Conservation (phyloP, 2,797 vertebrate genomes). For the Sebastes vulpes region DNA sequence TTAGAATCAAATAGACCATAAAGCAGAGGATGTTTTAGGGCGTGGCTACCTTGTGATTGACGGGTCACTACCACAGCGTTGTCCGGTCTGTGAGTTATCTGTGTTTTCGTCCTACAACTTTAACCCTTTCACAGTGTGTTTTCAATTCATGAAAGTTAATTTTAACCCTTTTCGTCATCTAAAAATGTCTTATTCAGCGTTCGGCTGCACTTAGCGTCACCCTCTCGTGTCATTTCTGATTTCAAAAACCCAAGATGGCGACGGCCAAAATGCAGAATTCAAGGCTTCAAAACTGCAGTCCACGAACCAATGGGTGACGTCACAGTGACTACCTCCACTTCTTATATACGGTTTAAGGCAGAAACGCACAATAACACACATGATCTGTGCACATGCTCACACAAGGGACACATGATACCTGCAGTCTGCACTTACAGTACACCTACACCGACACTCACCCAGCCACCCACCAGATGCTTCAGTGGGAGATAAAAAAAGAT, state of each 20-base stretch:
- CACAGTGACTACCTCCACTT: too few species aligned
- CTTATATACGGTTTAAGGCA: too few species aligned
- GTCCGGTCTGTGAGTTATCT: background rate
- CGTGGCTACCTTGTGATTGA: too few species aligned
- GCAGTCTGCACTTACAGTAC: conserved; percentile 12
- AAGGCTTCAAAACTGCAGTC: background rate
- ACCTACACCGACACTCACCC: conserved; percentile 14
- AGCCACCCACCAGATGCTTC: conserved; percentile 34
- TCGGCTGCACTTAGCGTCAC: too few species aligned
- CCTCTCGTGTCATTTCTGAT: background rate
- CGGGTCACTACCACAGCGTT: accelerated
- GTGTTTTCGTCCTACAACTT: background rate
- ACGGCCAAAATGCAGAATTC: background rate
- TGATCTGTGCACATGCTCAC: conserved; percentile 4
- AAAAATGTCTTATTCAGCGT: background rate
- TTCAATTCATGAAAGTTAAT: background rate
- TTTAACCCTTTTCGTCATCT: accelerated
- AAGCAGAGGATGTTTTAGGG: too few species aligned
- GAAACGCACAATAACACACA: background rate
- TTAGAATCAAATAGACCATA: too few species aligned
- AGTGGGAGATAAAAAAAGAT: background rate
- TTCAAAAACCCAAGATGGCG: accelerated
- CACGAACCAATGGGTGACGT: background rate
- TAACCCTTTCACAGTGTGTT: background rate
- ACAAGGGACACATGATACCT: background rate